Evolutionary conservation across 1,140 invertebrate genomes (phyloP).

Genomic region (Wiebesia pumilae): DNA sequence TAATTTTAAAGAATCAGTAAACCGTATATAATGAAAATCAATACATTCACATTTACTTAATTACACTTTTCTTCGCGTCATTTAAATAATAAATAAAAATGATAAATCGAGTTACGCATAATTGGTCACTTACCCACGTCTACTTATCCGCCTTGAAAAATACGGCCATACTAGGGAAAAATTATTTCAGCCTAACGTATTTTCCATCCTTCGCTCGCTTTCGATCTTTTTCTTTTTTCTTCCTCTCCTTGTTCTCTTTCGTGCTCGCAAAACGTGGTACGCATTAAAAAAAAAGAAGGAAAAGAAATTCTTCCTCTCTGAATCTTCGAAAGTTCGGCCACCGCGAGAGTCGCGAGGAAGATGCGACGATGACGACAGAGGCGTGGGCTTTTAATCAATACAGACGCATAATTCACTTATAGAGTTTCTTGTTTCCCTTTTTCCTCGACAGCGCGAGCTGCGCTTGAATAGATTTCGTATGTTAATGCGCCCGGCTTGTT

Average conservation of each 20-base stretch:
- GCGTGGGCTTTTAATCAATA: slow-evolving; percentile 48
- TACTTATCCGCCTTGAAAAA: background rate
- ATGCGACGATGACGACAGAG: slow-evolving; percentile 7
- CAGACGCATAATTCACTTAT: slow-evolving; percentile 47
- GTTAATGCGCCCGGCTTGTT: slow-evolving; percentile 34
- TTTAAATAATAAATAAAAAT: background rate
- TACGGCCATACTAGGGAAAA: slow-evolving; percentile 27
- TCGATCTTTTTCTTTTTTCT: background rate
- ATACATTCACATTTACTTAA: background rate
- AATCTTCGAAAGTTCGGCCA: slow-evolving; percentile 22
- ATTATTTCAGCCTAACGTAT: slow-evolving; percentile 38
- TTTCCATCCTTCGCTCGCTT: background rate
- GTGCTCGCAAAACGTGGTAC: background rate
- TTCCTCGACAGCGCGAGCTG: slow-evolving; percentile 1
- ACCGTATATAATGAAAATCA: background rate
- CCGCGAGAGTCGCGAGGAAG: background rate
- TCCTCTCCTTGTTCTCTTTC: background rate
- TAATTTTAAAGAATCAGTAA: background rate
- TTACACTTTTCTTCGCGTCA: background rate
- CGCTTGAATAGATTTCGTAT: slow-evolving; percentile 51
- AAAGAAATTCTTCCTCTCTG: background rate
- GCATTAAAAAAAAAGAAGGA: background rate
- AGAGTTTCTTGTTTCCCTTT: slow-evolving; percentile 46
- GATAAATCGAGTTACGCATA: background rate
- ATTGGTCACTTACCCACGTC: background rate